These are phyloP conservation scores for Cyrtorhinus lividipennis DNA, from an alignment of 1,140 invertebrate species.

Conservation along the genomic window DNA sequence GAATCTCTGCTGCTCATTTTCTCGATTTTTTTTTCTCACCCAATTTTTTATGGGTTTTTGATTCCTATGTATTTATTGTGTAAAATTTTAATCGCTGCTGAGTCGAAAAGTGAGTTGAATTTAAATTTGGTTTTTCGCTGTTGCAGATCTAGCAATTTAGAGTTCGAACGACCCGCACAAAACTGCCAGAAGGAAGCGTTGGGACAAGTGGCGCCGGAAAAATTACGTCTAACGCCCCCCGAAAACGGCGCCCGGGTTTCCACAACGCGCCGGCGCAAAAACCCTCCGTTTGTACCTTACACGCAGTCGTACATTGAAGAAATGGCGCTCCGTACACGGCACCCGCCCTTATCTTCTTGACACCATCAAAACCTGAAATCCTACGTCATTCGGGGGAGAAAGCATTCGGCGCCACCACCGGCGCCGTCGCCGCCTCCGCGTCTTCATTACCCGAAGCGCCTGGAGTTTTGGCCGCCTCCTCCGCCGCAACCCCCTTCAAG, in stretches of 20 bases:
- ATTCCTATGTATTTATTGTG: too few relatives aligned
- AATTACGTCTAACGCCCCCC: constrained; percentile 64
- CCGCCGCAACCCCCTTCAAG: constrained; percentile 9
- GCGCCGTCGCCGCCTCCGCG: constrained; percentile 27
- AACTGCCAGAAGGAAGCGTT: constrained; percentile 34
- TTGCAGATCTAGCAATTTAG: constrained; percentile 18
- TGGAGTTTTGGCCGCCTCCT: not conserved
- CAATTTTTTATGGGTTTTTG: too few relatives aligned
- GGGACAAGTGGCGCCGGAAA: constrained; percentile 32
- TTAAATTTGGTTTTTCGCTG: too few relatives aligned
- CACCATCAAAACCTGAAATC: constrained; percentile 5
- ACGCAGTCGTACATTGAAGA: constrained; percentile 53
- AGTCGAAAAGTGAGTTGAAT: too few relatives aligned
- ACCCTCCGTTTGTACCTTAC: constrained; percentile 68
- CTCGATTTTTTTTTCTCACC: too few relatives aligned
- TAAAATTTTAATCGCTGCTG: too few relatives aligned
- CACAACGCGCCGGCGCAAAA: constrained; percentile 70
- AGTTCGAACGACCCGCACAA: constrained; percentile 26
- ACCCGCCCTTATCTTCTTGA: constrained; percentile 6
- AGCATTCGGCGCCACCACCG: constrained; percentile 14
- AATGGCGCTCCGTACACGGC: constrained; percentile 24
- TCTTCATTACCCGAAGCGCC: constrained; percentile 17
- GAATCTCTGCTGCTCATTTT: too few relatives aligned
- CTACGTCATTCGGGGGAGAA: constrained; percentile 20
- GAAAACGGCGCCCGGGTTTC: constrained; percentile 67